phyloP scores from a whole-genome alignment of 2,113 vertebrate genomes.

The Opisthocomus hoazin region DNA sequence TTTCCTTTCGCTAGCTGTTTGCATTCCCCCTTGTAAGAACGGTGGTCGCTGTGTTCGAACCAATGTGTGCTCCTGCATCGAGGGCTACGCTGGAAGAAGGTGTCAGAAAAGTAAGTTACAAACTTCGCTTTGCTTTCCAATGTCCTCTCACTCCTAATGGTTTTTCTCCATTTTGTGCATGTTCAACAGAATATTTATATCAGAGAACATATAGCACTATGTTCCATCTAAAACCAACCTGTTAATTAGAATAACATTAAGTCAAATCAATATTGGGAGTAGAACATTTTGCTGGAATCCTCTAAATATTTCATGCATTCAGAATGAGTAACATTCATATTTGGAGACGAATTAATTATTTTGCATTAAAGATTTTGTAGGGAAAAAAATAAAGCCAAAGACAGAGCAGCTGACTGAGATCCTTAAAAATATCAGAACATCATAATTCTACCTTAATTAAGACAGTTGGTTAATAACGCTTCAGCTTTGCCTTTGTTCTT shows the following conservation, averaged over 20 bases:
- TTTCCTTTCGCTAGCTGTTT: slow-evolving; percentile 75
- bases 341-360: slow-evolving; percentile 8
- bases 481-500: slow-evolving; percentile 14
- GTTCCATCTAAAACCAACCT: background rate
- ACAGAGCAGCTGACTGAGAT: background rate
- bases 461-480: background rate
- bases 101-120: slow-evolving; percentile 86
- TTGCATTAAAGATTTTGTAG: background rate
- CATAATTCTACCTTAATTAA: slow-evolving; percentile 25
- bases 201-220: background rate
- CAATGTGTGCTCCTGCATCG: slow-evolving; percentile 80
- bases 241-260: background rate
- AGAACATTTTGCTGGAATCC: background rate
- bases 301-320: background rate
- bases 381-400: background rate
- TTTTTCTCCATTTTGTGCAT: background rate
- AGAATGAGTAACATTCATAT: background rate
- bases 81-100: slow-evolving; percentile 82
- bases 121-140: background rate
- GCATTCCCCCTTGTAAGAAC: slow-evolving; percentile 87
- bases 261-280: background rate
- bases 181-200: background rate
- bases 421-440: slow-evolving; percentile 9
- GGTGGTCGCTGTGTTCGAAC: slow-evolving; percentile 82
- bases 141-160: background rate